A percentile compares a stretch with the other conserved stretches of the same genome.
Conservation (phyloP, 2,113 vertebrate genomes). For the Podarcis muralis region DNA sequence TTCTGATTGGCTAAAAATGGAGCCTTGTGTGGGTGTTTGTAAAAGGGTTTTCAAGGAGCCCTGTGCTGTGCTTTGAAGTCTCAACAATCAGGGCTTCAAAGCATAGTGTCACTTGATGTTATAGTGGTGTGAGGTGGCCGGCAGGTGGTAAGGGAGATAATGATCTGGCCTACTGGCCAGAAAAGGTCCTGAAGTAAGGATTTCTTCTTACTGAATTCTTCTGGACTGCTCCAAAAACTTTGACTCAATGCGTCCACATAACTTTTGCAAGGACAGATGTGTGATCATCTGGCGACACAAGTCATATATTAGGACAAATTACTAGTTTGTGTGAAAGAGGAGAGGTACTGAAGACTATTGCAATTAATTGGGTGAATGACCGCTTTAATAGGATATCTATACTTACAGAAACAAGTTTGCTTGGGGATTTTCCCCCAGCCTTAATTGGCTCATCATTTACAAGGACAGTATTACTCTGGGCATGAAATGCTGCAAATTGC, state of each 20-base stretch:
- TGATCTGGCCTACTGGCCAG: too few species aligned
- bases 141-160: too few species aligned
- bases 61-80: too few species aligned
- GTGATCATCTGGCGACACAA: not conserved
- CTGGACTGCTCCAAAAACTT: not conserved
- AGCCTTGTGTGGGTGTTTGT: too few species aligned
- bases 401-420: conserved; percentile 47
- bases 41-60: too few species aligned
- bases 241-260: not conserved
- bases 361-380: conserved; percentile 55
- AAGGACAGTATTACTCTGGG: conserved; percentile 29
- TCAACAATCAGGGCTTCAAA: too few species aligned
- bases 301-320: not conserved
- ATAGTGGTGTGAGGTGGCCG: too few species aligned
- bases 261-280: not conserved
- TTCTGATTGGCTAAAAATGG: too few species aligned
- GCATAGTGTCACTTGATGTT: too few species aligned
- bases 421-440: conserved; percentile 45
- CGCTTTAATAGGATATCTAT: conserved; percentile 52
- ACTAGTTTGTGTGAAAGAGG: conserved; percentile 39
- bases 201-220: not conserved
- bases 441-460: conserved; percentile 67
- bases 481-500: conserved; percentile 47
- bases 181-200: not conserved
- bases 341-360: conserved; percentile 44